Percentiles rank a stretch among this genome's conserved stretches.
Evolutionary conservation across 1,140 invertebrate genomes (phyloP).

Genomic region (Brachionus manjavacas): DNA sequence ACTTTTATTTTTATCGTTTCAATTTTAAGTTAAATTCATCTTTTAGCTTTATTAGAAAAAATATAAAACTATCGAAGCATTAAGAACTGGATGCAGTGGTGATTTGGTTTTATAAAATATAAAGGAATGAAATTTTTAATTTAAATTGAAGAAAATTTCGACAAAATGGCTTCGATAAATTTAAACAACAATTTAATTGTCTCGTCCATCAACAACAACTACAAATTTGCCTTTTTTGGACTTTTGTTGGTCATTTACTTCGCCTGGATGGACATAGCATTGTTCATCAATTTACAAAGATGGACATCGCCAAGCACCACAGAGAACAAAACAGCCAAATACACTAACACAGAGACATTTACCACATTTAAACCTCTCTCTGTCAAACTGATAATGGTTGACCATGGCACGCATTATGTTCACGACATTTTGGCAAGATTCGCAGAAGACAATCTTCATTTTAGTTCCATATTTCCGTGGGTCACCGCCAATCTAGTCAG

Average conservation of each 20-base stretch:
- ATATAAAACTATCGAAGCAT: not conserved
- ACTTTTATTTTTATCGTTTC: not conserved
- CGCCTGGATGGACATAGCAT: slow-evolving; percentile 27
- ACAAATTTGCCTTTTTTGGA: slow-evolving; percentile 7
- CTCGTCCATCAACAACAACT: not conserved
- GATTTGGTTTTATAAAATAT: not conserved
- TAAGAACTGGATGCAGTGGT: not conserved
- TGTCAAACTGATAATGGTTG: slow-evolving; percentile 16
- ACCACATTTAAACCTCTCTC: not conserved
- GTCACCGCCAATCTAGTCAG: slow-evolving; percentile 8
- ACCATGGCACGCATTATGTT: slow-evolving; percentile 9
- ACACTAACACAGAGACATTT: not conserved
- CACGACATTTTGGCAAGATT: slow-evolving; percentile 1
- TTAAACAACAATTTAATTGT: not conserved
- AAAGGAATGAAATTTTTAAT: not conserved
- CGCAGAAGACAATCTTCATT: not conserved
- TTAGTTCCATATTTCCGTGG: slow-evolving; percentile 1
- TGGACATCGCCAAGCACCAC: not conserved
- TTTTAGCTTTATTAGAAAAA: not conserved
- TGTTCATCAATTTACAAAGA: slow-evolving; percentile 22
- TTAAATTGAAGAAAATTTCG: not conserved
- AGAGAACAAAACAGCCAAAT: not conserved
- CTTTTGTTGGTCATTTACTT: not conserved
- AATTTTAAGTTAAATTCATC: not conserved
- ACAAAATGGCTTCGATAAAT: not conserved